Conservation (phyloP, 1,140 invertebrate species). For the Nebria ingens region DNA sequence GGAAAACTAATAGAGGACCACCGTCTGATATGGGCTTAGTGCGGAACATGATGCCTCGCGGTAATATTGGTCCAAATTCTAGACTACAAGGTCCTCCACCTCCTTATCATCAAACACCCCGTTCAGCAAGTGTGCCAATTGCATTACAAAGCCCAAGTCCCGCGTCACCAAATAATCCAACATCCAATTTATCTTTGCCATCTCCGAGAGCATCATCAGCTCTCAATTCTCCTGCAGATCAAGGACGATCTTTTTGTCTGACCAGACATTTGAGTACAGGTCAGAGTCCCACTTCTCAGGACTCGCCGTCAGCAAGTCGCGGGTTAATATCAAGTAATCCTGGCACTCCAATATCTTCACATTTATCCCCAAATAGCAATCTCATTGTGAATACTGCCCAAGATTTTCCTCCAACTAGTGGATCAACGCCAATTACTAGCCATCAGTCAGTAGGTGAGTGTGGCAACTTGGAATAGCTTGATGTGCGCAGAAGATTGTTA, state of each 20-base stretch:
- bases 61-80: conserved; percentile 40
- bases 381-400: conserved; percentile 31
- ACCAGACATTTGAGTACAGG: conserved; percentile 43
- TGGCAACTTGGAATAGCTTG: too few species aligned
- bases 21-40: conserved; percentile 21
- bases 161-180: conserved; percentile 58
- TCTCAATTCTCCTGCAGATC: conserved; percentile 58
- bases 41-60: conserved; percentile 34
- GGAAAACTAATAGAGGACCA: conserved; percentile 26
- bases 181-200: conserved; percentile 57
- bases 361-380: conserved; percentile 47
- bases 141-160: conserved; percentile 61
- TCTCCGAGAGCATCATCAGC: conserved; percentile 58
- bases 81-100: conserved; percentile 76
- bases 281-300: conserved; percentile 49
- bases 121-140: conserved; percentile 75
- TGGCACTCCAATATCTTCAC: conserved; percentile 54
- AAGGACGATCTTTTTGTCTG: conserved; percentile 37
- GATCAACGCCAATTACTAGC: conserved; percentile 32
- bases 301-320: conserved; percentile 38
- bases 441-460: conserved; percentile 37
- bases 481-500: too few species aligned
- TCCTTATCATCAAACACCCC: conserved; percentile 69
- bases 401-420: conserved; percentile 29
- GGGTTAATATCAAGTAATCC: conserved; percentile 54